Percentiles rank a stretch among this genome's conserved stretches.
Evolutionary conservation across 1,140 invertebrate species (phyloP).

Genomic region (Atta colombica): DNA sequence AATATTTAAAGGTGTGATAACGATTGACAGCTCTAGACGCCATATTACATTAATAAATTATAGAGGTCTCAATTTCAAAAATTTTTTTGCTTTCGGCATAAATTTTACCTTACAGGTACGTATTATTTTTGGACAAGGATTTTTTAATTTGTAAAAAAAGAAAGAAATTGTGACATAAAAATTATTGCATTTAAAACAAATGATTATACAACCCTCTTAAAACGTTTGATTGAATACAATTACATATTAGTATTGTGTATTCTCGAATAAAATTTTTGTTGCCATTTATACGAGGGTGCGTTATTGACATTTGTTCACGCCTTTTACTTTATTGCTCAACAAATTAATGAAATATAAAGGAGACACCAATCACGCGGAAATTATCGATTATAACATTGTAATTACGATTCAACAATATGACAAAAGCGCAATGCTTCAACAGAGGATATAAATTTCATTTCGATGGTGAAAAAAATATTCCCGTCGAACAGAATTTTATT

Average conservation of each 20-base stretch:
- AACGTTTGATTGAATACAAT: neutral
- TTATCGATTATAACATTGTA: constrained; percentile 3
- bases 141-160: too few relatives aligned
- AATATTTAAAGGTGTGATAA: too few relatives aligned
- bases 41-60: too few relatives aligned
- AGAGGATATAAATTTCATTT: constrained; percentile 15
- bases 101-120: too few relatives aligned
- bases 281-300: neutral
- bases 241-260: neutral
- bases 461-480: neutral
- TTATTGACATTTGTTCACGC: constrained; percentile 7
- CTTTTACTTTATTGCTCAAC: constrained; percentile 2
- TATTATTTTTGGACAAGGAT: too few relatives aligned
- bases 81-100: too few relatives aligned
- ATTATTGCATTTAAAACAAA: too few relatives aligned
- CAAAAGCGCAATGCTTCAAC: neutral
- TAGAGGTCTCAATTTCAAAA: too few relatives aligned
- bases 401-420: constrained; percentile 2
- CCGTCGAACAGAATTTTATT: constrained; percentile 4
- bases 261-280: neutral
- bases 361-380: neutral
- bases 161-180: too few relatives aligned
- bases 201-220: too few relatives aligned
- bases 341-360: constrained; percentile 23
- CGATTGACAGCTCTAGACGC: too few relatives aligned